Conservation (phyloP, 2,113 vertebrate species). For the Cinclus mexicanus region DNA sequence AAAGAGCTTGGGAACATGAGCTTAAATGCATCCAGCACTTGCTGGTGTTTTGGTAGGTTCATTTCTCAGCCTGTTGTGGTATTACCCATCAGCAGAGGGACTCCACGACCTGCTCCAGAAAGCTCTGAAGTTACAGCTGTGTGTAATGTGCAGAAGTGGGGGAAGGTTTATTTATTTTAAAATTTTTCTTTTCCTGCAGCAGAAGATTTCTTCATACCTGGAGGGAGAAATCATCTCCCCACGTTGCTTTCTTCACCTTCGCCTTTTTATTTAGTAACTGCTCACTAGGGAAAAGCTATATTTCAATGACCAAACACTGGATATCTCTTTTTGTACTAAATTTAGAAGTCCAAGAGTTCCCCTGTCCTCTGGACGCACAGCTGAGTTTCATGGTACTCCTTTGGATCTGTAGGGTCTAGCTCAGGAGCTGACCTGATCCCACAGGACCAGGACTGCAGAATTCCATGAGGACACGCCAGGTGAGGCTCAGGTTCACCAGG, state of each 20-base stretch:
- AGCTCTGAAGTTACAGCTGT: background rate
- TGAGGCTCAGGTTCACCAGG: background rate
- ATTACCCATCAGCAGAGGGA: background rate
- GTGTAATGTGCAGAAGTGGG: background rate
- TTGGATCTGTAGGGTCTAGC: background rate
- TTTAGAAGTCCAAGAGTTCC: background rate
- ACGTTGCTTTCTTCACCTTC: background rate
- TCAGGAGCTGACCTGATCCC: background rate
- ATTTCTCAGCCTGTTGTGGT: background rate
- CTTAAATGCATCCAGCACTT: background rate
- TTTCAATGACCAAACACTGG: background rate
- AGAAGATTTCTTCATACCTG: background rate
- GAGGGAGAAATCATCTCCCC: background rate
- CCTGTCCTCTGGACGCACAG: background rate
- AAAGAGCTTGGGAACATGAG: background rate
- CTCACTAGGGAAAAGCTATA: background rate
- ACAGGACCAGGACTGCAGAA: background rate
- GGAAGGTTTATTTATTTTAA: background rate
- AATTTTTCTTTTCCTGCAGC: fast-evolving
- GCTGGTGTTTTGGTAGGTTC: background rate
- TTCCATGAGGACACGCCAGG: background rate
- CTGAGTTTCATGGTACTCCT: background rate
- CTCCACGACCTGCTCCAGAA: background rate
- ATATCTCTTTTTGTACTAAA: background rate
- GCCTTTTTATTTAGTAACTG: background rate